Percentiles rank a stretch among this genome's conserved stretches.
phyloP scores from a whole-genome alignment of 2,797 vertebrate species.

The Synanceia verrucosa region DNA sequence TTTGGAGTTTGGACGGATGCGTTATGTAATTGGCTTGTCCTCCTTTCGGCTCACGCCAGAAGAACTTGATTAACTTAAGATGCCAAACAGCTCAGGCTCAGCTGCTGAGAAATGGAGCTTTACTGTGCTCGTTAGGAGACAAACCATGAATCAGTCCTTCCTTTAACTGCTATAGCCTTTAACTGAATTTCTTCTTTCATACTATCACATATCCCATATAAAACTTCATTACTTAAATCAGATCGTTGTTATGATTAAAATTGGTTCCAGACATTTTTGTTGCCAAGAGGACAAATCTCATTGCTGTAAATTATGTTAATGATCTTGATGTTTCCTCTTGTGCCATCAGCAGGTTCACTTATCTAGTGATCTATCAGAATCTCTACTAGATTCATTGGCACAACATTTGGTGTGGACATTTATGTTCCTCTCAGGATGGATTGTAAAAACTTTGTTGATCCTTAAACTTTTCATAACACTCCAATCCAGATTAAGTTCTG shows the following conservation, averaged over 20 bases:
- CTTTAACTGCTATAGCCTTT: background rate
- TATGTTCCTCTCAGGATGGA: background rate
- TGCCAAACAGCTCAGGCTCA: constrained; percentile 19
- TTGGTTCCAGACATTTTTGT: background rate
- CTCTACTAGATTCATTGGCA: background rate
- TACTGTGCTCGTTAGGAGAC: constrained; percentile 18
- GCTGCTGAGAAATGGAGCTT: constrained; percentile 30
- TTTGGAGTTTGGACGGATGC: constrained; percentile 22
- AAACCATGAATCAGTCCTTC: constrained; percentile 1
- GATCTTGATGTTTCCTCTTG: background rate
- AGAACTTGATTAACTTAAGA: constrained; percentile 41
- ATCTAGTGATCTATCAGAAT: background rate
- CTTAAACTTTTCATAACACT: background rate
- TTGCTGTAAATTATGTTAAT: background rate
- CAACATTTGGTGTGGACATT: background rate
- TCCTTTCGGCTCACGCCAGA: constrained; percentile 32
- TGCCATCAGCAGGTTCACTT: background rate
- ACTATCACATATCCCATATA: background rate
- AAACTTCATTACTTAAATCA: background rate
- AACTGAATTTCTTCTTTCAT: background rate
- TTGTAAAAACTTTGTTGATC: background rate
- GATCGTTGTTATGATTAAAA: background rate
- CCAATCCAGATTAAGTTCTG: background rate
- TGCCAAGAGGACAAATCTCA: background rate
- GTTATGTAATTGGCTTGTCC: constrained; percentile 37